phyloP scores from a whole-genome alignment of 1,140 invertebrate genomes.

The Heterodera schachtii region DNA sequence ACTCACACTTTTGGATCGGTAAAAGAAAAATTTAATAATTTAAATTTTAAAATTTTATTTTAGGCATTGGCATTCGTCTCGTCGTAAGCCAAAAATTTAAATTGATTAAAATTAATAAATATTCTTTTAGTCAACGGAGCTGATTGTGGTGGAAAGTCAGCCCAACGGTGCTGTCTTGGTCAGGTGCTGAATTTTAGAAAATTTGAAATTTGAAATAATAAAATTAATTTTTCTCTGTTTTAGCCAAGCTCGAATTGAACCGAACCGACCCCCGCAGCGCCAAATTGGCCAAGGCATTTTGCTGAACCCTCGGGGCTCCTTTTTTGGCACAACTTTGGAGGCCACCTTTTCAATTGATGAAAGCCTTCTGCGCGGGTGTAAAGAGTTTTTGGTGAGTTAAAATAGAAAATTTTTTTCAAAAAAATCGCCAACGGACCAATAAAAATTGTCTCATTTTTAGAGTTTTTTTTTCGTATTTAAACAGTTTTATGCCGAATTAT shows the following conservation, averaged over 20 bases:
- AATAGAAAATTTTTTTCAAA: background rate
- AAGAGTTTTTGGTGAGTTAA: slow-evolving; percentile 21
- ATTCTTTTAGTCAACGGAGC: background rate
- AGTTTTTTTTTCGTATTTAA: background rate
- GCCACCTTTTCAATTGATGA: slow-evolving; percentile 20
- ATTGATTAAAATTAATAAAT: background rate
- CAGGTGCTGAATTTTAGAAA: background rate
- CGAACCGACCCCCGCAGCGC: background rate
- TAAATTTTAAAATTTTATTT: background rate
- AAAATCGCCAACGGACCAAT: background rate
- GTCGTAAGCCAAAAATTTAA: slow-evolving; percentile 1
- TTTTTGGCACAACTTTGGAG: slow-evolving; percentile 4
- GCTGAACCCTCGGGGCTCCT: slow-evolving; percentile 10
- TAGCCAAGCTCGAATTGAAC: slow-evolving; percentile 10
- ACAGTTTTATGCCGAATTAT: background rate
- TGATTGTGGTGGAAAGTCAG: background rate
- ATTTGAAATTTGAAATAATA: background rate
- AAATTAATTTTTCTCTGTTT: background rate
- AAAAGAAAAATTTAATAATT: background rate
- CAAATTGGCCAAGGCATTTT: slow-evolving; percentile 17
- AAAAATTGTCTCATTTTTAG: background rate
- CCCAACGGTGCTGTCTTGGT: background rate
- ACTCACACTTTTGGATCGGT: background rate
- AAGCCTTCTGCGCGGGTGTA: slow-evolving; percentile 12
- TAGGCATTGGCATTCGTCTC: slow-evolving; percentile 14